Evolutionary conservation across 2,888 invertebrate genomes (phyloP), one percentile per base, ranked within the genome.

Genomic region (Synergus laeviventris): DNA sequence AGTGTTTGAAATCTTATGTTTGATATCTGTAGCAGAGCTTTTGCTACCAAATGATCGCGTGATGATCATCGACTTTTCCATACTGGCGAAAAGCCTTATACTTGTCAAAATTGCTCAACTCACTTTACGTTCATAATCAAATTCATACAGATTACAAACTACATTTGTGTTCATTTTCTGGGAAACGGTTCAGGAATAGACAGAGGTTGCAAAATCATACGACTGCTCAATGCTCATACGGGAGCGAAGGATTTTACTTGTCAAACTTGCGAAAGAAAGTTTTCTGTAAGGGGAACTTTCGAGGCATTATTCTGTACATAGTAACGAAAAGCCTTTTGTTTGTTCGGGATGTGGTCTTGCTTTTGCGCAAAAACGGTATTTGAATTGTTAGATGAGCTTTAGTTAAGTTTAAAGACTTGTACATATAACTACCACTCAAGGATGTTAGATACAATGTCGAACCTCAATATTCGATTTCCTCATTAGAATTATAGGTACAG

Each of bases 61-160:
- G 91, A 91, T 18, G 93, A 93, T 80, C 94, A 94, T 86, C 81
- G 89, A 74, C 91, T 89, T 24, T 91, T 92, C 12, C 94, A 94
- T 84, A 89, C 90, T 1, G 87, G 83, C 5, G 84, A 84, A 76
- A 80, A 87, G 2, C 90, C 90, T 0, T 91, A 88, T 75, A 77
- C 86, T 36, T 93, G 93, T 83, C 89, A 90, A 60, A 7, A 60
- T 21, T 60, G 60, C 11, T 31, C 16, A 18, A 93, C 1, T 93
- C 93, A 11, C 84, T 93, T 77, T 90, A 93, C 66, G 91, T 92
- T 87, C 93, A 93, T 85, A 87, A 88, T 76, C 86, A 89, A 61
- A 87, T 88, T 54, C 93, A 93, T 86, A 88, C 84, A 0, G 85
- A 88, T 24, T 87, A 87, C 12, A 89, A 90, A 76, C 88, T 88